Evolutionary conservation across 2,888 invertebrate genomes (phyloP).

Genomic region (Nasonia oneida): DNA sequence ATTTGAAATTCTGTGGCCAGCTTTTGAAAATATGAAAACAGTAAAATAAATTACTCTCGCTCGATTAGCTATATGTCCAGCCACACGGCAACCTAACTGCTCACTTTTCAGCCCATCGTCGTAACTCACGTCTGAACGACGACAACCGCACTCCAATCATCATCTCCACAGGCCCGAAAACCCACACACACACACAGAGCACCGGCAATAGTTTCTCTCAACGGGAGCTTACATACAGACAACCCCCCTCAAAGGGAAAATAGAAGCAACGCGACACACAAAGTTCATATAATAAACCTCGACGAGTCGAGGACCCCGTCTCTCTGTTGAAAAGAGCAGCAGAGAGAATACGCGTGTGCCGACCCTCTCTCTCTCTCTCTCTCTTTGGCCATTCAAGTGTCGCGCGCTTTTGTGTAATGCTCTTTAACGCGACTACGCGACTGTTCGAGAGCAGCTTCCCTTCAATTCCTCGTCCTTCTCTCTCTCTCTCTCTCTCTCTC

Average conservation of each 20-base stretch:
- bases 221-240: background rate
- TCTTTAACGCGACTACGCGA: conserved; percentile 73
- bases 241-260: conserved; percentile 27
- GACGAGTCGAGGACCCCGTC: conserved; percentile 19
- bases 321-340: conserved; percentile 53
- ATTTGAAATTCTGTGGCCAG: too few relatives aligned
- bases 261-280: conserved; percentile 50
- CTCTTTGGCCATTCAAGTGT: conserved; percentile 74
- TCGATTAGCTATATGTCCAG: too few relatives aligned
- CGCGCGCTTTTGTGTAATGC: conserved; percentile 74
- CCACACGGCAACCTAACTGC: background rate
- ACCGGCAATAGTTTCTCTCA: background rate
- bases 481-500: conserved; percentile 3
- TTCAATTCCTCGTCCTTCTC: background rate
- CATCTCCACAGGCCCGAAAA: background rate
- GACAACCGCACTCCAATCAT: background rate
- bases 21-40: too few relatives aligned
- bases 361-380: conserved; percentile 69
- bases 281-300: conserved; percentile 39
- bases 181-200: background rate
- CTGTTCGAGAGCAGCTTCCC: conserved; percentile 65
- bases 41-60: too few relatives aligned
- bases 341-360: conserved; percentile 59
- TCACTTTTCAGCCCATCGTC: conserved; percentile 14
- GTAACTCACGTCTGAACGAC: too few relatives aligned